phyloP scores from a whole-genome alignment of 2,797 vertebrate species.

The Fistularia commersonii region DNA sequence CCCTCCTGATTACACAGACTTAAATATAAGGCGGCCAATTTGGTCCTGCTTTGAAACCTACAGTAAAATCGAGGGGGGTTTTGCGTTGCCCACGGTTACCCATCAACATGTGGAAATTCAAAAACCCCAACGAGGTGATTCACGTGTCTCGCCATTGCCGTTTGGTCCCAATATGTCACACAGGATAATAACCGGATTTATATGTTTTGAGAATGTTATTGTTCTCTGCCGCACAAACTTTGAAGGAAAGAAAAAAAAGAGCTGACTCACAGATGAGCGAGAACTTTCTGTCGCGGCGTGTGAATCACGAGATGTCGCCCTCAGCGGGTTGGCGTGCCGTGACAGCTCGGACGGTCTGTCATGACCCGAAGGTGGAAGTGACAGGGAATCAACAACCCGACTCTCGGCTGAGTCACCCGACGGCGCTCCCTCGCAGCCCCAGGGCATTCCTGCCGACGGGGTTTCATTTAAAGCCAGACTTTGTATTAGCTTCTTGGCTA shows the following conservation, averaged over 20 bases:
- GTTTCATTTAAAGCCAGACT: constrained; percentile 11
- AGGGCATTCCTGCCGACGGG: constrained; percentile 8
- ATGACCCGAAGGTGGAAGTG: constrained; percentile 47
- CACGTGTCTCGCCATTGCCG: too few species aligned
- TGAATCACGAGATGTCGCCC: constrained; percentile 38
- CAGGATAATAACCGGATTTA: too few species aligned
- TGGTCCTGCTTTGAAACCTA: constrained; percentile 57
- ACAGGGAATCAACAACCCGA: constrained; percentile 46
- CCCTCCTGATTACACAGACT: constrained; percentile 68
- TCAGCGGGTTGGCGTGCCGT: constrained; percentile 31
- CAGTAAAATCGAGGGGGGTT: constrained; percentile 43
- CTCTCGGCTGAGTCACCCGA: constrained; percentile 43
- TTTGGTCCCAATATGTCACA: too few species aligned
- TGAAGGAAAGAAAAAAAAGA: constrained; percentile 19
- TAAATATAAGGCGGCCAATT: constrained; percentile 69
- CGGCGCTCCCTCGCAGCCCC: constrained; percentile 31
- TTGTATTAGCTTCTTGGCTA: constrained; percentile 5
- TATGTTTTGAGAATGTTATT: too few species aligned
- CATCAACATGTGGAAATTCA: constrained; percentile 26
- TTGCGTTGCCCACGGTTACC: constrained; percentile 20
- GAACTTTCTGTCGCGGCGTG: constrained; percentile 22
- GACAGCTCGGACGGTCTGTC: constrained; percentile 45
- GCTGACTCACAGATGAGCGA: constrained; percentile 29
- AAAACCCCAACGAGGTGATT: too few species aligned
- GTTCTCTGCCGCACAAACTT: neutral